Percentiles rank a stretch among this genome's conserved stretches.
Evolutionary conservation across 2,888 invertebrate species (phyloP).

Genomic region (Operophtera brumata): DNA sequence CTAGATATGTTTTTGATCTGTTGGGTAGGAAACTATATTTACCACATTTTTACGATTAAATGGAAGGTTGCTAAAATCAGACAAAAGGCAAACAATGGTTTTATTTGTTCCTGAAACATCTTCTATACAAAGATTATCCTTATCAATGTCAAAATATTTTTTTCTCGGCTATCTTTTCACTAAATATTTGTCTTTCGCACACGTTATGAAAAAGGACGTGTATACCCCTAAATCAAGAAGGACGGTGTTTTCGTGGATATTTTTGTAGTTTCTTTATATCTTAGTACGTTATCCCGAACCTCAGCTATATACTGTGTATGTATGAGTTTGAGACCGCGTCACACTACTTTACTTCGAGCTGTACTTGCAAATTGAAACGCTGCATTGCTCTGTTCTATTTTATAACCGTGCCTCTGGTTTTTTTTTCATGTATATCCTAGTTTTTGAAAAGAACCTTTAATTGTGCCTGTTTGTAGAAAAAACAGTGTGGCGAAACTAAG

Average conservation of each 20-base stretch:
- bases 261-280: too few species aligned
- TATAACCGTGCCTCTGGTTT: too few species aligned
- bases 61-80: conserved; percentile 18
- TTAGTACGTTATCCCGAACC: background rate
- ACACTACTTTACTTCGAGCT: too few species aligned
- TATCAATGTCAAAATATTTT: background rate
- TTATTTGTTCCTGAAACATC: conserved; percentile 1
- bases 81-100: conserved; percentile 16
- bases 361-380: too few species aligned
- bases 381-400: too few species aligned
- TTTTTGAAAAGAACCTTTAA: too few species aligned
- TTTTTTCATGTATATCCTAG: too few species aligned
- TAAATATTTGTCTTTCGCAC: background rate
- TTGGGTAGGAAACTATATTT: conserved; percentile 33
- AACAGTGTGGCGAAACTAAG: too few species aligned
- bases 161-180: background rate
- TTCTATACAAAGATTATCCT: background rate
- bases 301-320: background rate
- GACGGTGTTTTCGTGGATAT: too few species aligned
- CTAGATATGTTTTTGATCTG: conserved; percentile 36
- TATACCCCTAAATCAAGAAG: too few species aligned
- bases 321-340: background rate
- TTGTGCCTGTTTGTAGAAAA: too few species aligned
- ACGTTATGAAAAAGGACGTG: background rate
- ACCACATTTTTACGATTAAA: conserved; percentile 14